Conservation (phyloP, 2,888 invertebrate species). For the Calephelis perditalis region DNA sequence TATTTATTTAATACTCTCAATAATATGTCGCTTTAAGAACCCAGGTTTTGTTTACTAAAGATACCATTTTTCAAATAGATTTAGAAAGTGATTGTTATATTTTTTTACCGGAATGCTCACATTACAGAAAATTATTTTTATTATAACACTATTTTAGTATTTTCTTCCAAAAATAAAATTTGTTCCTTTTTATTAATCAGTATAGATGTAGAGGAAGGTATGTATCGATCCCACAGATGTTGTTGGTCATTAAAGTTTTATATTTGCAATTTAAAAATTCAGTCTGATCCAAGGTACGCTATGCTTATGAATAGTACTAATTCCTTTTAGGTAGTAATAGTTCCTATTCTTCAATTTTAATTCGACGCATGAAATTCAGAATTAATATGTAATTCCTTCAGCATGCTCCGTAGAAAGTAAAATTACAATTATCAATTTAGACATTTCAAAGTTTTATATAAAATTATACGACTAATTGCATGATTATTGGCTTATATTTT, state of each 20-base stretch:
- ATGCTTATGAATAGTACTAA: constrained; percentile 56
- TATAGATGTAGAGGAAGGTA: constrained; percentile 18
- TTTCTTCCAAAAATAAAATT: neutral
- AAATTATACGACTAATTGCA: constrained; percentile 55
- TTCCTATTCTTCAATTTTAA: constrained; percentile 39
- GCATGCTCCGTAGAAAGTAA: constrained; percentile 59
- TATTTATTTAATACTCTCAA: no score
- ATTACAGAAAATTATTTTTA: neutral
- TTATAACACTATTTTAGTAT: neutral
- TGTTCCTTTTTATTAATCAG: constrained; percentile 14
- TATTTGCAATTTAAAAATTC: constrained; percentile 23
- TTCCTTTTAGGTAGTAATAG: constrained; percentile 52
- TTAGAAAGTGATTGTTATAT: no score
- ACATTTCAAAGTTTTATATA: constrained; percentile 21
- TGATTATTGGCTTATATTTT: constrained; percentile 53
- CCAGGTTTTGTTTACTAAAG: no score
- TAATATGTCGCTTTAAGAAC: no score
- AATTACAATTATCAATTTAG: constrained; percentile 21
- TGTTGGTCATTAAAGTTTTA: constrained; percentile 4
- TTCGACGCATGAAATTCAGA: constrained; percentile 56
- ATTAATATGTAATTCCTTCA: constrained; percentile 42
- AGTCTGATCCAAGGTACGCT: constrained; percentile 53
- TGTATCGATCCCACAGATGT: constrained; percentile 13
- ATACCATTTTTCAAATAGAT: no score
- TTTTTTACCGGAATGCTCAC: no score